Evolutionary conservation across 1,140 invertebrate species (phyloP).

Genomic region (Pararge aegeria): DNA sequence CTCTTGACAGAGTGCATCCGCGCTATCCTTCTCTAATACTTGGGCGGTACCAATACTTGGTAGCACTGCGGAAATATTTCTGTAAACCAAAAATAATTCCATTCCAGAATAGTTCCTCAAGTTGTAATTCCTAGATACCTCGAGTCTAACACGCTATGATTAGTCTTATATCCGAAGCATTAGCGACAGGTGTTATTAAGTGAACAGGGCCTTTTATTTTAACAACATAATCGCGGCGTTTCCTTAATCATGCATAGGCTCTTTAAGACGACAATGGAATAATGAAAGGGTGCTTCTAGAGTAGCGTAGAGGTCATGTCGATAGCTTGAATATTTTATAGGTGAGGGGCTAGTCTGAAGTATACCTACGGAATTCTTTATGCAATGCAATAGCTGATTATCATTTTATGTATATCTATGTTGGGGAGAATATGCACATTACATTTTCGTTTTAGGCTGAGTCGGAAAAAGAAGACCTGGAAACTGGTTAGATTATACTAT

Average conservation of each 20-base stretch:
- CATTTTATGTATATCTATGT: no score
- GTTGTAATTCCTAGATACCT: conserved; percentile 21
- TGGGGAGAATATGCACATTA: no score
- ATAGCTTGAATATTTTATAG: conserved; percentile 6
- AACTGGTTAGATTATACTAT: no score
- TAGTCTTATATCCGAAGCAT: conserved; percentile 15
- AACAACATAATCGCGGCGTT: conserved; percentile 35
- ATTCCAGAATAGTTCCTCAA: conserved; percentile 20
- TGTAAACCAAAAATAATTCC: no score
- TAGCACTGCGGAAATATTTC: no score
- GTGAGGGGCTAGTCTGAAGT: neutral
- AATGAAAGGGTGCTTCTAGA: neutral
- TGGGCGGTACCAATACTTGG: no score
- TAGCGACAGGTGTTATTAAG: conserved; percentile 16
- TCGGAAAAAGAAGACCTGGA: no score
- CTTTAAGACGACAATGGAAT: conserved; percentile 5
- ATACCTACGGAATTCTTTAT: no score
- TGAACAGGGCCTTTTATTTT: conserved; percentile 20
- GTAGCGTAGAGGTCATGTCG: conserved; percentile 2
- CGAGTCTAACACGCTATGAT: conserved; percentile 26
- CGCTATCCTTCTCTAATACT: no score
- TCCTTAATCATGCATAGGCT: conserved; percentile 30
- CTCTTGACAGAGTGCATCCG: no score
- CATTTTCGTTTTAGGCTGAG: no score
- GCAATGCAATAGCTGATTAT: no score